A percentile compares a stretch with the other conserved stretches of the same genome.
phyloP scores from a whole-genome alignment of 2,888 invertebrate species.

The Chrysolina haemoptera region DNA sequence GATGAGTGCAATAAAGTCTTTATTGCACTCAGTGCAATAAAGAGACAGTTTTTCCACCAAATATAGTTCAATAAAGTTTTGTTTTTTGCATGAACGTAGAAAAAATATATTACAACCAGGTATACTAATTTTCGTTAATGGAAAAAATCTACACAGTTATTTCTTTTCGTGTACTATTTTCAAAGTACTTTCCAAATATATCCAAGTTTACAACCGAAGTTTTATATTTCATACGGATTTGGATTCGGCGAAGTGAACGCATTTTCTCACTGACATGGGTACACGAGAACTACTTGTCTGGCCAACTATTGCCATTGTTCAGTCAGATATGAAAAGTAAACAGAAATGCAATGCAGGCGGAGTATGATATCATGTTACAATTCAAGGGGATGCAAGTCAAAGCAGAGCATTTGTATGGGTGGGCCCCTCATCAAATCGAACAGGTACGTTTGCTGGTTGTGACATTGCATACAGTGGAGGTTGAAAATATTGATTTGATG shows the following conservation, averaged over 20 bases:
- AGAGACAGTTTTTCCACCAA: too few species aligned
- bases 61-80: too few species aligned
- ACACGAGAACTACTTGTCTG: constrained; percentile 51
- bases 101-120: too few species aligned
- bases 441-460: constrained; percentile 38
- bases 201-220: neutral
- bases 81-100: too few species aligned
- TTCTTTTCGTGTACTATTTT: too few species aligned
- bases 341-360: constrained; percentile 57
- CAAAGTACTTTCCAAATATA: too few species aligned
- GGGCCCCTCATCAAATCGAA: constrained; percentile 50
- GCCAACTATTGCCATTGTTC: constrained; percentile 65
- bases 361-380: constrained; percentile 64
- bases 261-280: constrained; percentile 5
- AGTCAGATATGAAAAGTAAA: constrained; percentile 70
- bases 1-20: too few species aligned
- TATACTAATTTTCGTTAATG: too few species aligned
- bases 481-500: neutral
- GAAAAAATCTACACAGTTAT: too few species aligned
- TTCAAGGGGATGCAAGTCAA: constrained; percentile 64
- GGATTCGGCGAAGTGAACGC: neutral
- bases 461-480: neutral
- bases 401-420: constrained; percentile 54
- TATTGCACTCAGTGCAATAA: too few species aligned
- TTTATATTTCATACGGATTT: constrained; percentile 11